Percentiles rank a stretch among this genome's conserved stretches.
Conservation (phyloP, 2,113 vertebrate species). For the Panthera tigris region DNA sequence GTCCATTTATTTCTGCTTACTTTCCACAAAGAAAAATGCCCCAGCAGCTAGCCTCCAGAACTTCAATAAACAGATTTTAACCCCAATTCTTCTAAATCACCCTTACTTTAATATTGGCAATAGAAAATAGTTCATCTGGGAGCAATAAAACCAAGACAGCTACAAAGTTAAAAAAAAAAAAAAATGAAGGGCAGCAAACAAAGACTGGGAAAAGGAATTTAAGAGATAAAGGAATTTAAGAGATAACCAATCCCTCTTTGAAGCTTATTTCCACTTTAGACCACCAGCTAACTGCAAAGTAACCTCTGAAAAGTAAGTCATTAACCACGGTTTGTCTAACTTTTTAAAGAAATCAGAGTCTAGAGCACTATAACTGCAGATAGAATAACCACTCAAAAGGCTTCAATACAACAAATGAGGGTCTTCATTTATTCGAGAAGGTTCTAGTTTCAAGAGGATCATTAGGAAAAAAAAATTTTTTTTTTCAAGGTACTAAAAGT, state of each 20-base stretch:
- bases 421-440: not conserved
- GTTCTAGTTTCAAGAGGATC: not conserved
- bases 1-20: slow-evolving; percentile 8
- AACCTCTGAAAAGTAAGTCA: not conserved
- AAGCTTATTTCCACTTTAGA: not conserved
- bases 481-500: not conserved
- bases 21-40: slow-evolving; percentile 35
- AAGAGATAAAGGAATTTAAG: not conserved
- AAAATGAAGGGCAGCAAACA: not conserved
- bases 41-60: not conserved
- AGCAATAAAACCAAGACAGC: slow-evolving; percentile 43
- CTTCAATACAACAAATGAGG: not conserved
- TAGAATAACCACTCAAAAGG: not conserved
- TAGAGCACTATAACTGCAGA: not conserved
- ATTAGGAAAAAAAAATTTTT: not conserved
- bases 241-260: not conserved
- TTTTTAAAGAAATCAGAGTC: not conserved
- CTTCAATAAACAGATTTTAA: not conserved
- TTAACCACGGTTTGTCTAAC: not conserved
- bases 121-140: not conserved
- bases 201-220: not conserved
- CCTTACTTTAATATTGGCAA: slow-evolving; percentile 27
- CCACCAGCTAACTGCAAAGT: not conserved
- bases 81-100: not conserved
- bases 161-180: not conserved